phyloP scores from a whole-genome alignment of 2,797 vertebrate species.

The Ptychobarbus kaznakovi region DNA sequence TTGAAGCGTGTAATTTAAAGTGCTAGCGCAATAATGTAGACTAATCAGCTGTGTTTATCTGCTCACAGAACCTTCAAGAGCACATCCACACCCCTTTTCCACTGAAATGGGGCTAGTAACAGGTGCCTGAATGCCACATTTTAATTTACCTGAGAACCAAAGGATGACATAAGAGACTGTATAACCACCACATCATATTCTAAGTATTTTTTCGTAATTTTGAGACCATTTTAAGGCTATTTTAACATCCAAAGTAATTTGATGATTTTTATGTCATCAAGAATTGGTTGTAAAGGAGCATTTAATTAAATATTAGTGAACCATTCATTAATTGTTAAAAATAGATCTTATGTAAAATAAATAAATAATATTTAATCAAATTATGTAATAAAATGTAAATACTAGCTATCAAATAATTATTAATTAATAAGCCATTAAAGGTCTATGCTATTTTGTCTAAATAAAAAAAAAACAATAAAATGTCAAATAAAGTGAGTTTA shows the following conservation, averaged over 20 bases:
- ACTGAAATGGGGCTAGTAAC: neutral
- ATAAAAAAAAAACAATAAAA: neutral
- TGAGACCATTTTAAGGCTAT: neutral
- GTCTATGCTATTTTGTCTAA: neutral
- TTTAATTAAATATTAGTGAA: neutral
- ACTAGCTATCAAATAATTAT: neutral
- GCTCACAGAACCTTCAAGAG: constrained; percentile 8
- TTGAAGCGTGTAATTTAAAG: constrained; percentile 32
- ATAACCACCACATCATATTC: neutral
- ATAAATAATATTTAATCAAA: neutral
- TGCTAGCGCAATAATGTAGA: constrained; percentile 18
- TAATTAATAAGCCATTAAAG: neutral
- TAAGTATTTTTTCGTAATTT: neutral
- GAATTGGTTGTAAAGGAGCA: neutral
- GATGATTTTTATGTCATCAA: neutral
- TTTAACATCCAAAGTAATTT: neutral
- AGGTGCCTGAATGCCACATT: constrained; percentile 8
- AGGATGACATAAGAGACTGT: neutral
- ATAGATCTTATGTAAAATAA: neutral
- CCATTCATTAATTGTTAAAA: neutral
- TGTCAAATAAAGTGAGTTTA: neutral
- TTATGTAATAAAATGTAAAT: neutral
- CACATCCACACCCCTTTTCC: constrained; percentile 1
- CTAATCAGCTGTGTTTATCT: constrained; percentile 36
- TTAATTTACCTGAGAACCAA: neutral